Conservation (phyloP, 92 coral and sea anemone genomes). For the Anthopleura xanthogrammica region DNA sequence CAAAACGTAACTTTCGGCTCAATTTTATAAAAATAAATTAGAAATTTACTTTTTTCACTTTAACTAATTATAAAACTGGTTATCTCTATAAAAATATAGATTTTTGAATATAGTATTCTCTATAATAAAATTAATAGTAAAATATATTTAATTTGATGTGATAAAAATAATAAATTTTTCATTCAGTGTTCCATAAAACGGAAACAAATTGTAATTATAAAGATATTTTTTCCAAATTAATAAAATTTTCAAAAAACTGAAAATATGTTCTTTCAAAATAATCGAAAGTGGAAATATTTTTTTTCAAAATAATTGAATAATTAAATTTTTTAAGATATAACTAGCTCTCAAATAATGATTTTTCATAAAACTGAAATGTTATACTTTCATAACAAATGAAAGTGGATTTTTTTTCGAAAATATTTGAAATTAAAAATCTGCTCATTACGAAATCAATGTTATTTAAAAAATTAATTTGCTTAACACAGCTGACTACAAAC, state of each 20-base stretch:
- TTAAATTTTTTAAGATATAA: too few relatives aligned
- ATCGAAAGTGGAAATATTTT: background rate
- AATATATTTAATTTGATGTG: constrained; percentile 12
- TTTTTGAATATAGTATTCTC: constrained; percentile 7
- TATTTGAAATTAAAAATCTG: background rate
- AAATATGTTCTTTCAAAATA: constrained; percentile 1
- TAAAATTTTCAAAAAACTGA: background rate
- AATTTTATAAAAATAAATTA: constrained; percentile 26
- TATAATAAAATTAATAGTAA: background rate
- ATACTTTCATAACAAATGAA: background rate
- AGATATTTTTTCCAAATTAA: constrained; percentile 8
- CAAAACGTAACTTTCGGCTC: background rate
- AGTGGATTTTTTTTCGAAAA: background rate
- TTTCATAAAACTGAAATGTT: background rate
- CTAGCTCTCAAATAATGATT: background rate
- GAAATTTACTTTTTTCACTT: background rate
- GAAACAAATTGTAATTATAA: background rate
- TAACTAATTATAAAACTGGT: background rate
- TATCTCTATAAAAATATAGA: constrained; percentile 12
- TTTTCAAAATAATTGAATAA: background rate
- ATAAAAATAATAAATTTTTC: background rate
- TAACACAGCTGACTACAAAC: background rate
- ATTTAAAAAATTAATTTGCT: background rate
- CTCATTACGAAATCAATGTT: background rate
- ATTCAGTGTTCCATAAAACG: constrained; percentile 19